Percentiles rank a stretch among this genome's conserved stretches.
These are phyloP conservation scores for Myiopsitta monachus DNA, from an alignment of 2,113 vertebrate species.

Conservation along the genomic window DNA sequence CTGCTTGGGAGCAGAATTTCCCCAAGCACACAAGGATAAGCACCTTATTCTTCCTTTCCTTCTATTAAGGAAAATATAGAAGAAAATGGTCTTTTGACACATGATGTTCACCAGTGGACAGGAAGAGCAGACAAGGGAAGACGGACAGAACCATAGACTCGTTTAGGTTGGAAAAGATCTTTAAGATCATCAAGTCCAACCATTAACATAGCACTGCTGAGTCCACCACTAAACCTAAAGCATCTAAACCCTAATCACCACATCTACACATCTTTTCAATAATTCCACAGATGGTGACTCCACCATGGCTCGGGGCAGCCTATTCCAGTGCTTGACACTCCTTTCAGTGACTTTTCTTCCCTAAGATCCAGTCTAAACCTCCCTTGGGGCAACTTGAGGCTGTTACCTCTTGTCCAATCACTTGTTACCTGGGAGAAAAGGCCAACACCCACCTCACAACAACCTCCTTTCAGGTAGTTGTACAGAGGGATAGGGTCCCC, in stretches of 20 bases:
- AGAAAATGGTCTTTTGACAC: not conserved
- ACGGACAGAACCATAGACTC: not conserved
- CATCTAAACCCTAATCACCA: not conserved
- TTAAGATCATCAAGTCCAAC: not conserved
- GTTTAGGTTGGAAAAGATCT: not conserved
- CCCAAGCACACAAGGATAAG: not conserved
- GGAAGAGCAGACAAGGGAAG: not conserved
- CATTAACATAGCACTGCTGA: not conserved
- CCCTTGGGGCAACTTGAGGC: not conserved
- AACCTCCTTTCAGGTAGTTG: not conserved
- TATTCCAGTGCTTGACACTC: not conserved
- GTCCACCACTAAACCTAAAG: not conserved
- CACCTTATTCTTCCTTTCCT: not conserved
- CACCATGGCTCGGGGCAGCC: not conserved
- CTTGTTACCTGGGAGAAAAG: not conserved
- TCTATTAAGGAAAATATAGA: not conserved
- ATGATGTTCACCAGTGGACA: not conserved
- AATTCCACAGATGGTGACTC: not conserved
- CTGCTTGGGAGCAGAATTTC: not conserved
- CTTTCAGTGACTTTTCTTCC: not conserved
- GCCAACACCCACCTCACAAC: too few species aligned
- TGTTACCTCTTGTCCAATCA: not conserved
- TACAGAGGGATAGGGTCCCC: not conserved
- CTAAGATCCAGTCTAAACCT: not conserved
- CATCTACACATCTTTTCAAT: not conserved